Evolutionary conservation across 2,113 vertebrate genomes (phyloP).

Genomic region (Dasypus novemcinctus): DNA sequence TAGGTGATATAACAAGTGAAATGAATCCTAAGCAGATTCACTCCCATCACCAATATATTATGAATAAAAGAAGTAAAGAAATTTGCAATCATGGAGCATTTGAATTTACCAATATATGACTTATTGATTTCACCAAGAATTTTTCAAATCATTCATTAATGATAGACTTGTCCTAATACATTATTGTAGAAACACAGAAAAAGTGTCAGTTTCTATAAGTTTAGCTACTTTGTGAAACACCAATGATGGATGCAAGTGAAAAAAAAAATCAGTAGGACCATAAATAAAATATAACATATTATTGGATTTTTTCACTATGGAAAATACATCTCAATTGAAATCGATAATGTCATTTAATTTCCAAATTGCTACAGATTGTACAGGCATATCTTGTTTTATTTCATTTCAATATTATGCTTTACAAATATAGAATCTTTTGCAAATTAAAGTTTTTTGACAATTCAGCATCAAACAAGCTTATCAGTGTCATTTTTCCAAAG

Average conservation of each 20-base stretch:
- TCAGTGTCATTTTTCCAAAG: no score
- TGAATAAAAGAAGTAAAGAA: constrained; percentile 28
- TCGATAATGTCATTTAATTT: constrained; percentile 54
- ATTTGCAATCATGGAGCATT: constrained; percentile 43
- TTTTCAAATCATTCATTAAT: constrained; percentile 68
- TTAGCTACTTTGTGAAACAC: constrained; percentile 59
- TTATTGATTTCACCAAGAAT: constrained; percentile 72
- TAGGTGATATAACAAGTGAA: not conserved
- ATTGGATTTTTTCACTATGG: constrained; percentile 42
- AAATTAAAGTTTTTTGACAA: no score
- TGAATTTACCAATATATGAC: constrained; percentile 18
- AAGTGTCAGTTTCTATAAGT: constrained; percentile 37
- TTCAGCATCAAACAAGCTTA: no score
- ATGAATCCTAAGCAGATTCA: not conserved
- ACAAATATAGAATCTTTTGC: no score
- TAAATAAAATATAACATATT: constrained; percentile 61
- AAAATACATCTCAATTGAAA: constrained; percentile 63
- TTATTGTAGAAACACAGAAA: constrained; percentile 58
- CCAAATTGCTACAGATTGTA: constrained; percentile 8
- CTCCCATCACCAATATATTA: not conserved
- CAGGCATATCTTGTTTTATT: no score
- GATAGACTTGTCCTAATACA: constrained; percentile 54
- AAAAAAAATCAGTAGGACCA: constrained; percentile 56
- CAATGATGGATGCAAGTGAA: constrained; percentile 25
- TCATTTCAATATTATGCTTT: no score